Evolutionary conservation across 2,113 vertebrate species (phyloP), one percentile per base, ranked within the genome.

Genomic region (Menura novaehollandiae): DNA sequence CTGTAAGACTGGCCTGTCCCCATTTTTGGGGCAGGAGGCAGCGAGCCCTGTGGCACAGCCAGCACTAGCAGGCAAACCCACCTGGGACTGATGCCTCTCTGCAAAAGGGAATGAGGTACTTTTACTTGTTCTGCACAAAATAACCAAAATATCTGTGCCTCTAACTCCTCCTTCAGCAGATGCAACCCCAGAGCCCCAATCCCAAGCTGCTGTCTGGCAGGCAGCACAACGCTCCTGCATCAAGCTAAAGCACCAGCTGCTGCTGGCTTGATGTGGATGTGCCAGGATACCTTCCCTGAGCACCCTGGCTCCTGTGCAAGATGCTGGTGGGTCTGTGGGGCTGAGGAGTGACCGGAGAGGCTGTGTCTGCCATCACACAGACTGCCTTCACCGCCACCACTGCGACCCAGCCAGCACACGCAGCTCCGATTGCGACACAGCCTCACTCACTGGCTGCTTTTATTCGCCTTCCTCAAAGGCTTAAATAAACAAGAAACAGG

Each of bases 401-500:
- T 1, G 0, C 2, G 2, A 20, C 72, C 62, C 33, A 4, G 94
- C 58, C 91, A 67, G 74, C 55, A 9, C 85, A 83, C 23, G 0
- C 75, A 7, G 75, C 77, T 80, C 47, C 0, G 2, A 46, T 74
- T 94, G 95, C 72, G 5, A 88, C 95, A 92, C 79, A 68, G 73
- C 47, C 71, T 71, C 58, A 15, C 66, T 85, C 81, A 30, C 71
- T 66, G 89, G 30, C 56, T 87, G 84, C 87, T 92, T 92, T 87
- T 91, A 89, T 87, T 89, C 87, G 0, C 39, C 93, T 87, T 92
- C 94, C 89, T 95, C 94, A 95, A 84, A 92, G 92, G 91, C 91
- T 95, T 95, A 94, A 95, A 95, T 95, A 96, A 97, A 95, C 95
- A 96, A 92, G 89, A 95, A 95, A 81, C 94, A 94, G 93, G 94